phyloP scores from a whole-genome alignment of 2,888 invertebrate species.

The Erebia ligea region DNA sequence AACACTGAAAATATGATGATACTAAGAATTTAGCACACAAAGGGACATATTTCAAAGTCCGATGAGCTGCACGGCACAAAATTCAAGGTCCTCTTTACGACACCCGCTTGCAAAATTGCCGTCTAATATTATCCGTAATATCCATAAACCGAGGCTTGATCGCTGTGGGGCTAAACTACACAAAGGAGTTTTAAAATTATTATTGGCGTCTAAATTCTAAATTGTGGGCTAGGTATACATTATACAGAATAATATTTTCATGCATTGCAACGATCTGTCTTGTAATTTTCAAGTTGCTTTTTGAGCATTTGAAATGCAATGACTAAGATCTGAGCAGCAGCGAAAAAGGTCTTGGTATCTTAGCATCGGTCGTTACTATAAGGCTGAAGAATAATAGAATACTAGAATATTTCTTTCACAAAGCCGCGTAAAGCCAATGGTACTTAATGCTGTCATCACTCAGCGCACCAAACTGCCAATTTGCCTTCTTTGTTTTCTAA shows the following conservation, averaged over 20 bases:
- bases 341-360: no score
- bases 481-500: constrained; percentile 67
- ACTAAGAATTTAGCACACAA: constrained; percentile 20
- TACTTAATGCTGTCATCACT: constrained; percentile 59
- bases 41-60: constrained; percentile 27
- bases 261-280: neutral
- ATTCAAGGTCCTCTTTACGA: constrained; percentile 28
- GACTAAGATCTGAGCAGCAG: no score
- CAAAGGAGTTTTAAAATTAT: constrained; percentile 41
- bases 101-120: constrained; percentile 14
- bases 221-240: constrained; percentile 35
- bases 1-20: constrained; percentile 13
- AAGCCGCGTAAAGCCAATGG: constrained; percentile 50
- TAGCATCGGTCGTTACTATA: neutral
- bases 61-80: constrained; percentile 13
- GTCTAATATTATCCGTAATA: constrained; percentile 27
- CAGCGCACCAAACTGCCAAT: constrained; percentile 60
- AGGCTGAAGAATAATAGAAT: constrained; percentile 32
- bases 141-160: constrained; percentile 43
- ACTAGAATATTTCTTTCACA: constrained; percentile 52
- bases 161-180: constrained; percentile 36
- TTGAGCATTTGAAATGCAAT: no score
- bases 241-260: neutral
- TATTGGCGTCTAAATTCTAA: constrained; percentile 32
- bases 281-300: no score